These are phyloP conservation scores for Drosophila ficusphila DNA, from an alignment of 1,140 invertebrate species.

Conservation along the genomic window DNA sequence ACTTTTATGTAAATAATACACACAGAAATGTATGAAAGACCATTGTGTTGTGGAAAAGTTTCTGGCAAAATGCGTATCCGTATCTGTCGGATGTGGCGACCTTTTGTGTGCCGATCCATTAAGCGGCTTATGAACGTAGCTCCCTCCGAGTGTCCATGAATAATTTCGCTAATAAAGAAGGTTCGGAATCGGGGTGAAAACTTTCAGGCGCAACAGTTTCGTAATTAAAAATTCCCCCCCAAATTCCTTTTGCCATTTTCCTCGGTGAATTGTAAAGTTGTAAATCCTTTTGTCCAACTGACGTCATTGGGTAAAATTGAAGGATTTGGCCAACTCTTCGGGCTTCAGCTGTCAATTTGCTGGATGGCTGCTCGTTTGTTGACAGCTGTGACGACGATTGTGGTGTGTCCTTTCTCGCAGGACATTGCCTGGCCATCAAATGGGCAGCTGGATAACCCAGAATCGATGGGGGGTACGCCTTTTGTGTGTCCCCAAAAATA, in stretches of 20 bases:
- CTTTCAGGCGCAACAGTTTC: conserved; percentile 60
- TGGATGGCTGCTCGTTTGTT: conserved; percentile 19
- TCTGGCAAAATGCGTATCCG: conserved; percentile 17
- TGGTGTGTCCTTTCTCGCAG: conserved; percentile 41
- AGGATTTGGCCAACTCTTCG: conserved; percentile 8
- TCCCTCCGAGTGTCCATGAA: conserved; percentile 61
- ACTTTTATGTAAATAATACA: conserved; percentile 57
- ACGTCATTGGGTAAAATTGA: conserved; percentile 39
- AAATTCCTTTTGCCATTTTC: neutral
- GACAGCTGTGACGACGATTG: conserved; percentile 56
- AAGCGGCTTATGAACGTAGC: conserved; percentile 62
- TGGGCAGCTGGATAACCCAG: conserved; percentile 18
- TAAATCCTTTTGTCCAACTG: conserved; percentile 23
- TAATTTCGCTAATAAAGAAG: conserved; percentile 62
- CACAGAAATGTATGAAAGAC: neutral
- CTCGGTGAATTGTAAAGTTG: neutral
- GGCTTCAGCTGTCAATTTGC: conserved; percentile 44
- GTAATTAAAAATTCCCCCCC: conserved; percentile 29
- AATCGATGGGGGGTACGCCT: conserved; percentile 28
- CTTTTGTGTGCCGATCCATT: conserved; percentile 75
- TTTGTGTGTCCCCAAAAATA: conserved; percentile 58
- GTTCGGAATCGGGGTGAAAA: neutral
- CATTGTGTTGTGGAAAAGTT: conserved; percentile 28
- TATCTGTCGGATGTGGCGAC: conserved; percentile 63
- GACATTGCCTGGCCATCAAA: conserved; percentile 36